phyloP scores from a whole-genome alignment of 2,888 invertebrate species.

The Plemyria rubiginata region DNA sequence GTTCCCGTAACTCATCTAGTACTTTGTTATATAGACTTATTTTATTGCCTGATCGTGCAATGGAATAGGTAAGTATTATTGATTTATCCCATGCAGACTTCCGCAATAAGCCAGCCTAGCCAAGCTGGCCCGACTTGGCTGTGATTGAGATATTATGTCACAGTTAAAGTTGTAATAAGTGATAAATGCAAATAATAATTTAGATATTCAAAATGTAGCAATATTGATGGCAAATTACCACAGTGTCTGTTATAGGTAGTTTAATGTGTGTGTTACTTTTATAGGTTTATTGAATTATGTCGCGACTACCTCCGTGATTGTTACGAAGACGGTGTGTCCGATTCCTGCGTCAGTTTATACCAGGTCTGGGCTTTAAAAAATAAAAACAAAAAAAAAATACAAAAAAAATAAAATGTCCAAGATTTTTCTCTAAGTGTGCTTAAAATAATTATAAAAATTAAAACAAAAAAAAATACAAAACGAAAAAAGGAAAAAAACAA shows the following conservation, averaged over 20 bases:
- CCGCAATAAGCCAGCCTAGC: background rate
- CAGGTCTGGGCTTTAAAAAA: slow-evolving; percentile 1
- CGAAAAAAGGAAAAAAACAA: background rate
- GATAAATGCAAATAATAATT: background rate
- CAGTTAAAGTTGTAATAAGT: background rate
- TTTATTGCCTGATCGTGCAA: no score
- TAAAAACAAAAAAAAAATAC: background rate
- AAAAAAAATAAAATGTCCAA: background rate
- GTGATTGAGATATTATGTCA: slow-evolving; percentile 8
- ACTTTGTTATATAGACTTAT: no score
- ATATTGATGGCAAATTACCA: slow-evolving; percentile 17
- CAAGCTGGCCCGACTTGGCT: background rate
- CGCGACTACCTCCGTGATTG: background rate
- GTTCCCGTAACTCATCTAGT: no score
- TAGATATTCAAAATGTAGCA: slow-evolving; percentile 7
- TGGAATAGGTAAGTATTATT: no score
- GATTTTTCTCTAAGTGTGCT: background rate
- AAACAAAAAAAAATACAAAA: background rate
- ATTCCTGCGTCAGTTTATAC: background rate
- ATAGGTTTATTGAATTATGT: slow-evolving; percentile 1
- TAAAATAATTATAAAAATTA: background rate
- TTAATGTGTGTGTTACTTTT: slow-evolving; percentile 12
- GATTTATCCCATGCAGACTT: background rate
- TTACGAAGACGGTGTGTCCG: background rate
- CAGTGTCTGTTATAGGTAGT: slow-evolving; percentile 22